These are phyloP conservation scores for Hemithea aestivaria DNA, from an alignment of 2,888 invertebrate genomes.

Conservation along the genomic window DNA sequence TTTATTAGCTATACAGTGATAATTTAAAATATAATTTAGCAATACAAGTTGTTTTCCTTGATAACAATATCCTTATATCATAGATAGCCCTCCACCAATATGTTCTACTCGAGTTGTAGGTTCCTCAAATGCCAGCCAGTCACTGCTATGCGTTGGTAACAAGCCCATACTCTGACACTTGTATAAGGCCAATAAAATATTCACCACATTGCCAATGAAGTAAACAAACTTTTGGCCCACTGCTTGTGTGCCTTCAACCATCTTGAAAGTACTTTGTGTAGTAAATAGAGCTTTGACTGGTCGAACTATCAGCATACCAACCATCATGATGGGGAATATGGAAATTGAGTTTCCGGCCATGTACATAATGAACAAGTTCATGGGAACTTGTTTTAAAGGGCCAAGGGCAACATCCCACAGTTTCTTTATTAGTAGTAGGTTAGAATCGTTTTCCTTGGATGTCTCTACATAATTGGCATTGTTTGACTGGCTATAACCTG, in stretches of 20 bases:
- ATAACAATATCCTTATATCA: conserved; percentile 47
- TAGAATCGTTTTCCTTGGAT: conserved; percentile 89
- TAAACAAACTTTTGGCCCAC: conserved; percentile 95
- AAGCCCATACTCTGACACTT: conserved; percentile 99
- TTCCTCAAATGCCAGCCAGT: conserved; percentile 98
- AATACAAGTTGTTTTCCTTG: conserved; percentile 31
- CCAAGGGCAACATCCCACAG: conserved; percentile 98
- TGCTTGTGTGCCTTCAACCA: conserved; percentile 95
- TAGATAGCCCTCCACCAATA: conserved; percentile 88
- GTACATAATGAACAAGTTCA: conserved; percentile 99
- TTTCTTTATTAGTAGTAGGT: conserved; percentile 93
- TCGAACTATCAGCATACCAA: conserved; percentile 98
- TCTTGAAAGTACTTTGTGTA: conserved; percentile 93
- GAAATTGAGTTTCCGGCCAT: conserved; percentile 99
- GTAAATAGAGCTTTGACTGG: conserved; percentile 97
- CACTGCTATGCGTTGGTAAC: conserved; percentile 97
- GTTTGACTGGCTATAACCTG: conserved; percentile 88
- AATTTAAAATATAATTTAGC: conserved; percentile 34
- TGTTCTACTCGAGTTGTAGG: conserved; percentile 91
- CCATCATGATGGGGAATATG: conserved; percentile 99
- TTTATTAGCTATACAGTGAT: conserved; percentile 54
- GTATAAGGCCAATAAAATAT: conserved; percentile 94
- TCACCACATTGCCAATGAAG: conserved; percentile 94
- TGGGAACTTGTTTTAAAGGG: conserved; percentile 97
- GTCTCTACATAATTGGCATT: conserved; percentile 87